Evolutionary conservation across 2,797 vertebrate genomes (phyloP).

Genomic region (Lagocephalus sceleratus): DNA sequence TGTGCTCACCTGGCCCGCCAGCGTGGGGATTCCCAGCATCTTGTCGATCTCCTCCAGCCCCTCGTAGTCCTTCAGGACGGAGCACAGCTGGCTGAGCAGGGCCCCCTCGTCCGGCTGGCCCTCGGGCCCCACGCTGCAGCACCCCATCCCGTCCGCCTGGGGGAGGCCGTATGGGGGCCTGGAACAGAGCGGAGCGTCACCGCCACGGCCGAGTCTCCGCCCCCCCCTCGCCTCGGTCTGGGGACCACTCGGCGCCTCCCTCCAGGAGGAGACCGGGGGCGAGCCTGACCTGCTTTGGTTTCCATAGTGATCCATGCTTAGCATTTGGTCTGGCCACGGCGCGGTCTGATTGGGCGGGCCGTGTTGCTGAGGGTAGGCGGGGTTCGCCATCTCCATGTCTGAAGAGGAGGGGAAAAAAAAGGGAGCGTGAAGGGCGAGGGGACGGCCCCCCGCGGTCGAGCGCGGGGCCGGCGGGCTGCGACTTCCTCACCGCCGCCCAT

Average conservation of each 20-base stretch:
- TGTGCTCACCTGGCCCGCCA: conserved; percentile 94
- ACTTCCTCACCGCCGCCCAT: conserved; percentile 83
- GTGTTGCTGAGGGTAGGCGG: conserved; percentile 87
- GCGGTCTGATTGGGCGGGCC: conserved; percentile 93
- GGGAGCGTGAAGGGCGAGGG: not conserved
- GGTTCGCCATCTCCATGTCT: conserved; percentile 86
- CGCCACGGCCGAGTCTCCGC: too few relatives aligned
- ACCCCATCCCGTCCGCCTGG: conserved; percentile 84
- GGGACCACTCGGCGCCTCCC: too few relatives aligned
- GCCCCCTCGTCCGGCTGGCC: conserved; percentile 87
- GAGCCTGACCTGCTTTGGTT: conserved; percentile 83
- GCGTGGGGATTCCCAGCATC: conserved; percentile 91
- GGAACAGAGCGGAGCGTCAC: not conserved
- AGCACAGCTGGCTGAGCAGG: conserved; percentile 92
- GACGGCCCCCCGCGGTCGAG: too few relatives aligned
- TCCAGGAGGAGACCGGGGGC: not conserved
- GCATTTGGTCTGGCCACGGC: conserved; percentile 92
- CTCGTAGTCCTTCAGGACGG: conserved; percentile 91
- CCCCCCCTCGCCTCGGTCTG: too few relatives aligned
- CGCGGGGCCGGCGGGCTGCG: not conserved
- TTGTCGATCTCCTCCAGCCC: conserved; percentile 96
- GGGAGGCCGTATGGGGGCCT: conserved; percentile 84
- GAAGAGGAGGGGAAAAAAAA: not conserved
- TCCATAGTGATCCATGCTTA: conserved; percentile 88
- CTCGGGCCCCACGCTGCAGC: conserved; percentile 79